Evolutionary conservation across 1,140 invertebrate genomes (phyloP).

Genomic region (Apocrypta bakeri): DNA sequence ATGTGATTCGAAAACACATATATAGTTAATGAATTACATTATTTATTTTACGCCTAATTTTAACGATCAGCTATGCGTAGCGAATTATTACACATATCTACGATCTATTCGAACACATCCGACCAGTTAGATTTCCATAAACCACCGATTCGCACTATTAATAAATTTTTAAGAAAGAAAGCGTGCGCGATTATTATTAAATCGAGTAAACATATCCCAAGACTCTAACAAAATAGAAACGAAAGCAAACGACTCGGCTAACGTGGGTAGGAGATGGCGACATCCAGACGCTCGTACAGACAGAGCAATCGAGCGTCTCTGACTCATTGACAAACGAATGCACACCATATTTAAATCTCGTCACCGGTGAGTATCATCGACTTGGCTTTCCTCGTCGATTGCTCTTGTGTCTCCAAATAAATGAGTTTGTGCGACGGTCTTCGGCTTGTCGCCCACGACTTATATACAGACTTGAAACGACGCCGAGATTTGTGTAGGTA

Average conservation of each 20-base stretch:
- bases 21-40: background rate
- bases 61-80: too few species aligned
- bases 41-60: background rate
- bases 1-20: background rate
- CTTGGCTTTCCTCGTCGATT: background rate
- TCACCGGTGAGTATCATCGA: slow-evolving; percentile 3
- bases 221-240: background rate
- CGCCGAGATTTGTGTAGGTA: background rate
- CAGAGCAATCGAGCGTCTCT: background rate
- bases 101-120: too few species aligned
- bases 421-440: background rate
- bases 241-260: background rate
- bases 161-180: too few species aligned
- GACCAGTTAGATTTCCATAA: too few species aligned
- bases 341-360: background rate
- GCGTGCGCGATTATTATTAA: too few species aligned
- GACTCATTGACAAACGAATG: slow-evolving; percentile 6
- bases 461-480: background rate
- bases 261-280: background rate
- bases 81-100: too few species aligned
- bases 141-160: too few species aligned
- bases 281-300: background rate
- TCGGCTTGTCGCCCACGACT: background rate
- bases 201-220: too few species aligned
- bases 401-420: background rate